Evolutionary conservation across 2,888 invertebrate species (phyloP).

Genomic region (Ariolimax columbianus): DNA sequence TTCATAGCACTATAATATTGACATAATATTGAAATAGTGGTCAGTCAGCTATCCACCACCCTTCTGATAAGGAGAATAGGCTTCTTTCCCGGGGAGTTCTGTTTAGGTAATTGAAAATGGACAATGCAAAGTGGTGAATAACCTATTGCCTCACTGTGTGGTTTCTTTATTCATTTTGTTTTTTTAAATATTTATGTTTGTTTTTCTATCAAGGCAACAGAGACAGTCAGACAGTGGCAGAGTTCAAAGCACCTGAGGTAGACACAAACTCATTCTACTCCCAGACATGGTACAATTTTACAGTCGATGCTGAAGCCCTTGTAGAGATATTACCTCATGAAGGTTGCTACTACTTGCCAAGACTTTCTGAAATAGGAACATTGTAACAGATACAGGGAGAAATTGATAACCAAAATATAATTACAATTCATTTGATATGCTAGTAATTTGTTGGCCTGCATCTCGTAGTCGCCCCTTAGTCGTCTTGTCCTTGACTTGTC

Average conservation of each 20-base stretch:
- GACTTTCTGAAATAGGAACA: conserved; percentile 7
- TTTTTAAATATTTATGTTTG: neutral
- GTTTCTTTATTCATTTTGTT: neutral
- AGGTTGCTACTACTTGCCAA: conserved; percentile 35
- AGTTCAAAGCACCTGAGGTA: conserved; percentile 45
- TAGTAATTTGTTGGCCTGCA: no score
- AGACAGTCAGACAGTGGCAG: conserved; percentile 36
- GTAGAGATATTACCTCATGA: conserved; percentile 53
- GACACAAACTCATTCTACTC: conserved; percentile 60
- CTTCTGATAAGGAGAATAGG: no score
- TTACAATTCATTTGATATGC: no score
- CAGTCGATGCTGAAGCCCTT: conserved; percentile 64
- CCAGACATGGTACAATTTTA: conserved; percentile 69
- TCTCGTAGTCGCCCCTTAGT: no score
- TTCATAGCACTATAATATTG: no score
- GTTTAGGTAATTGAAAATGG: neutral
- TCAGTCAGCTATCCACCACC: no score
- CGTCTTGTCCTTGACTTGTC: no score
- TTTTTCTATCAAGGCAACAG: conserved; percentile 36
- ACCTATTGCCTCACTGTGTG: neutral
- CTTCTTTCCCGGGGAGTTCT: no score
- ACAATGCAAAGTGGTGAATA: neutral
- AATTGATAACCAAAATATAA: no score
- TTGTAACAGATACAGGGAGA: neutral
- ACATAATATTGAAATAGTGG: no score